phyloP scores from a whole-genome alignment of 2,797 vertebrate genomes.

The Betta splendens region DNA sequence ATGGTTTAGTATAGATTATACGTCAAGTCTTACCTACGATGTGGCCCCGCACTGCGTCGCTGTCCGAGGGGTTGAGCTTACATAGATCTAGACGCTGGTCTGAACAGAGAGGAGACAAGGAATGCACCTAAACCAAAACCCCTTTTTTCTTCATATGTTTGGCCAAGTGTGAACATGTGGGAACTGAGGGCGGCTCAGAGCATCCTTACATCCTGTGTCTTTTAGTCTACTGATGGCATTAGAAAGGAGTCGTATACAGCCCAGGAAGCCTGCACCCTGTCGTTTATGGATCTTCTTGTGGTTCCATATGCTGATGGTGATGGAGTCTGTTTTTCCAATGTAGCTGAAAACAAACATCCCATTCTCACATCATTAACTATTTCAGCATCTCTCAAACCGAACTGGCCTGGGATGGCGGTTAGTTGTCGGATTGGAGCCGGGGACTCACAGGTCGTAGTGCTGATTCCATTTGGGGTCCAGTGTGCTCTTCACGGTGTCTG shows the following conservation, averaged over 20 bases:
- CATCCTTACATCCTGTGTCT: conserved; percentile 94
- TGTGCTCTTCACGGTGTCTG: conserved; percentile 98
- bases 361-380: not conserved
- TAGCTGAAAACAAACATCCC: conserved; percentile 78
- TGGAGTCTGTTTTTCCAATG: conserved; percentile 96
- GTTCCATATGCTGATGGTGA: conserved; percentile 99
- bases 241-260: conserved; percentile 95
- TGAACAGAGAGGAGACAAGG: conserved; percentile 59
- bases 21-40: conserved; percentile 90
- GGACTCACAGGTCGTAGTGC: conserved; percentile 96
- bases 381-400: not conserved
- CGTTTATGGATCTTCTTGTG: conserved; percentile 99
- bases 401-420: not conserved
- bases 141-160: not conserved
- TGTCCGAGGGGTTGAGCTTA: conserved; percentile 97
- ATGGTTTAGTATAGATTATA: conserved; percentile 8
- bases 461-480: conserved; percentile 99
- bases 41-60: conserved; percentile 96
- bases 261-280: conserved; percentile 96
- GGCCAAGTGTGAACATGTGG: not conserved
- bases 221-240: conserved; percentile 98
- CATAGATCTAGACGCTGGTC: conserved; percentile 99
- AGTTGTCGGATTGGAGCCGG: not conserved
- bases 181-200: not conserved
- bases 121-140: not conserved